Evolutionary conservation across 2,888 invertebrate species (phyloP).

Genomic region (Yponomeuta cagnagella): DNA sequence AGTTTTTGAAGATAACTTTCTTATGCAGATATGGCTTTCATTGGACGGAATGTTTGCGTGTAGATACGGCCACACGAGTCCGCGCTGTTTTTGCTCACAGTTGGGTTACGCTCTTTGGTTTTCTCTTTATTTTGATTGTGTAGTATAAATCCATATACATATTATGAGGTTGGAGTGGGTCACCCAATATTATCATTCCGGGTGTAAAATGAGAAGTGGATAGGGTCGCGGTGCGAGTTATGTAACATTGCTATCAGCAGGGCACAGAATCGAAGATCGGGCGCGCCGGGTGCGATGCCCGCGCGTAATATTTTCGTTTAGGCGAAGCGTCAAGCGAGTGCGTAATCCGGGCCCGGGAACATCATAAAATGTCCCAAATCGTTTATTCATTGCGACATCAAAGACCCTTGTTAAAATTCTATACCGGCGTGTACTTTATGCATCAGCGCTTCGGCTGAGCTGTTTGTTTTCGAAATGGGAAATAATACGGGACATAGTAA

Average conservation of each 20-base stretch:
- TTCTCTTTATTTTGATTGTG: background rate
- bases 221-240: background rate
- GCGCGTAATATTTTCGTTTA: slow-evolving; percentile 10
- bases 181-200: background rate
- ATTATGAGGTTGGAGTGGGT: background rate
- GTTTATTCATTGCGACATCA: slow-evolving; percentile 65
- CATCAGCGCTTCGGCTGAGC: background rate
- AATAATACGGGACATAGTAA: background rate
- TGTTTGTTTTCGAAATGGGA: slow-evolving; percentile 1
- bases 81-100: background rate
- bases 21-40: slow-evolving; percentile 4
- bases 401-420: slow-evolving; percentile 56
- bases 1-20: slow-evolving; percentile 9
- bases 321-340: slow-evolving; percentile 12
- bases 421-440: slow-evolving; percentile 28
- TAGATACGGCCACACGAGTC: background rate
- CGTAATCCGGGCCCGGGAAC: slow-evolving; percentile 41
- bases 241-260: background rate
- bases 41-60: slow-evolving; percentile 6
- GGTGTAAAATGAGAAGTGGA: slow-evolving; percentile 1
- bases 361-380: slow-evolving; percentile 57
- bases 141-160: background rate
- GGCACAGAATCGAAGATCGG: background rate
- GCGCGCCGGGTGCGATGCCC: background rate
- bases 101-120: background rate